These are phyloP conservation scores for Etheostoma spectabile DNA, from an alignment of 2,113 vertebrate genomes.

Conservation along the genomic window DNA sequence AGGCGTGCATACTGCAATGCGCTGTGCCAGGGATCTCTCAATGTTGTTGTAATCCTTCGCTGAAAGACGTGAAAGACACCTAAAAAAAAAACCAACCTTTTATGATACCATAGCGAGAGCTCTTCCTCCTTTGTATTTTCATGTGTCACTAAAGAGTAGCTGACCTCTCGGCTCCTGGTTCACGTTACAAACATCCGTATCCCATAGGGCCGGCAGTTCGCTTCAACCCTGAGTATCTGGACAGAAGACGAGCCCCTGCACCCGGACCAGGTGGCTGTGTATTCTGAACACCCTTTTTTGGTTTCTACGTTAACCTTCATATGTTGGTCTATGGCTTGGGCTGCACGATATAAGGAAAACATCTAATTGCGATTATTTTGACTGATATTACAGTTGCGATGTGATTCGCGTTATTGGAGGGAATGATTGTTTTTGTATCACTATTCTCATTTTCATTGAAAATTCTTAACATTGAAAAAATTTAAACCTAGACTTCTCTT, in stretches of 20 bases:
- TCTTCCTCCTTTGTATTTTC: conserved; percentile 18
- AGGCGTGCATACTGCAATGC: not conserved
- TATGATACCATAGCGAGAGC: not conserved
- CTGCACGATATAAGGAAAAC: no score
- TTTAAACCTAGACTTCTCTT: no score
- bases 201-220: conserved; percentile 80
- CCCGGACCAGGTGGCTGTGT: conserved; percentile 81
- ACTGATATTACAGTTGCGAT: no score
- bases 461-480: no score
- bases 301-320: conserved; percentile 51
- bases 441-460: no score
- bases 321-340: conserved; percentile 26
- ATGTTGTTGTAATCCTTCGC: conserved; percentile 21
- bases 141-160: conserved; percentile 40
- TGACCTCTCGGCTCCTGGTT: conserved; percentile 44
- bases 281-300: conserved; percentile 37
- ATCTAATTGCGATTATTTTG: no score
- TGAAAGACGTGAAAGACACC: conserved; percentile 15
- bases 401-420: no score
- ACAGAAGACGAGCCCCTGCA: conserved; percentile 76
- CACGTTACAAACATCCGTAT: conserved; percentile 69
- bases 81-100: conserved; percentile 34
- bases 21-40: conserved; percentile 31
- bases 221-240: conserved; percentile 85
- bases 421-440: no score